Conservation (phyloP, 2,797 vertebrate genomes). For the Mallotus villosus region DNA sequence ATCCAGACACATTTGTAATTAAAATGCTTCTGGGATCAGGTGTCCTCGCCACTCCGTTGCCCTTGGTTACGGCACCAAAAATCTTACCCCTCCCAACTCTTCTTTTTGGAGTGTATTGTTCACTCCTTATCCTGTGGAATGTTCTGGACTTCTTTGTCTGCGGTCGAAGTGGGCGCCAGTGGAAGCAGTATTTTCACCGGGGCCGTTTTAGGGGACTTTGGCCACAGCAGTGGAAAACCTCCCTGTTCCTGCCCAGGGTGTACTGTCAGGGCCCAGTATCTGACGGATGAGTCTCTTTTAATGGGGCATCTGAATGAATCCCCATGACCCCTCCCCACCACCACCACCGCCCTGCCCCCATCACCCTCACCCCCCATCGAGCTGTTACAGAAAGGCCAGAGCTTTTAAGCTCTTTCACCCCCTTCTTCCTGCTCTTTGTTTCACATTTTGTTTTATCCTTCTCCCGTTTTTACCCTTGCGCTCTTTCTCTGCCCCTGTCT, state of each 20-base stretch:
- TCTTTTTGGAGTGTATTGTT: conserved; percentile 45
- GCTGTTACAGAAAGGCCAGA: conserved; percentile 54
- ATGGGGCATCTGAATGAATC: conserved; percentile 63
- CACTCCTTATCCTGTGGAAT: conserved; percentile 31
- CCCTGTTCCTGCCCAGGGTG: conserved; percentile 36
- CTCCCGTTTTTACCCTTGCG: conserved; percentile 31
- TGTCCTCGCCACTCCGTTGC: conserved; percentile 35
- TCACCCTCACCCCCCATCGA: conserved; percentile 33
- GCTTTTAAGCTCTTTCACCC: conserved; percentile 26
- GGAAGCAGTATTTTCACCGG: conserved; percentile 61
- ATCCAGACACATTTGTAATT: conserved; percentile 17
- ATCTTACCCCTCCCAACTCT: conserved; percentile 11
- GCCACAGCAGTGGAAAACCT: conserved; percentile 56
- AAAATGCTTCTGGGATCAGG: conserved; percentile 22
- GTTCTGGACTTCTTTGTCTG: conserved; percentile 40
- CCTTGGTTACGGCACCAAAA: conserved; percentile 34
- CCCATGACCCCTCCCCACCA: conserved; percentile 33
- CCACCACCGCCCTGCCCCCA: conserved; percentile 25
- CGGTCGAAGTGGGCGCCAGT: conserved; percentile 42
- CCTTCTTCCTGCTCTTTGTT: conserved; percentile 53
- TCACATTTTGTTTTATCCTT: conserved; percentile 31
- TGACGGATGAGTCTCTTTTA: conserved; percentile 62
- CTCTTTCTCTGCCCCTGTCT: conserved; percentile 18
- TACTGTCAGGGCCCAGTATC: conserved; percentile 37
- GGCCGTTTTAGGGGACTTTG: conserved; percentile 41